phyloP scores from a whole-genome alignment of 1,140 invertebrate genomes.

The Dreissena rostriformis region DNA sequence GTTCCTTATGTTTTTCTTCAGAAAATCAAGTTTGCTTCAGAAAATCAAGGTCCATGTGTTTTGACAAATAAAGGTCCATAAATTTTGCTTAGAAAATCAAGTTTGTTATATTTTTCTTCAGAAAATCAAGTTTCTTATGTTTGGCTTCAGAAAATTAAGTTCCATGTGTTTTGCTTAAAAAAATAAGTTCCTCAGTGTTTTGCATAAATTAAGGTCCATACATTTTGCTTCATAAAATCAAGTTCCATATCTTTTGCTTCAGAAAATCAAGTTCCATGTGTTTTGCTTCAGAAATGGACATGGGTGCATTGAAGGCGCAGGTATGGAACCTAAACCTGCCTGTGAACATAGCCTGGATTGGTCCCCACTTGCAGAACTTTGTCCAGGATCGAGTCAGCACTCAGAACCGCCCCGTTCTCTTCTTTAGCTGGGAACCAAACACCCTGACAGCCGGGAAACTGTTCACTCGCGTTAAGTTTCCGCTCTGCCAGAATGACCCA shows the following conservation, averaged over 20 bases:
- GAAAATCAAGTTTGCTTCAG: too few relatives aligned
- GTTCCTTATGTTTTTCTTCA: too few relatives aligned
- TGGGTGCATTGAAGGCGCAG: constrained; percentile 69
- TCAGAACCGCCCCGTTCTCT: constrained; percentile 83
- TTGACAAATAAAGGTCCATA: too few relatives aligned
- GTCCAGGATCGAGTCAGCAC: constrained; percentile 77
- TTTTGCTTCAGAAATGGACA: constrained; percentile 69
- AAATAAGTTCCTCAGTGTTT: too few relatives aligned
- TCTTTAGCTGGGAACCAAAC: constrained; percentile 88
- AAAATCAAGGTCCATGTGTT: constrained; percentile 11
- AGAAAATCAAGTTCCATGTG: not conserved
- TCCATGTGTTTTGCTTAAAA: too few relatives aligned
- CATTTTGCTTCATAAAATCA: too few relatives aligned
- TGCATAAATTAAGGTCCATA: too few relatives aligned
- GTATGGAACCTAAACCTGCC: constrained; percentile 74
- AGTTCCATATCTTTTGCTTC: too few relatives aligned
- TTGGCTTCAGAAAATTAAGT: constrained; percentile 64
- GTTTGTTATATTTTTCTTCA: too few relatives aligned
- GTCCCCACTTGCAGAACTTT: constrained; percentile 65
- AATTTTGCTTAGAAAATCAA: too few relatives aligned
- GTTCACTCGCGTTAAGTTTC: constrained; percentile 82
- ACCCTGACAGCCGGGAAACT: constrained; percentile 81
- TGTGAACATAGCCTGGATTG: constrained; percentile 78
- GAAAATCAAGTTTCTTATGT: too few relatives aligned
- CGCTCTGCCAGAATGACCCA: constrained; percentile 65